Evolutionary conservation across 2,888 invertebrate species (phyloP).

Genomic region (Limnephilus auricula): DNA sequence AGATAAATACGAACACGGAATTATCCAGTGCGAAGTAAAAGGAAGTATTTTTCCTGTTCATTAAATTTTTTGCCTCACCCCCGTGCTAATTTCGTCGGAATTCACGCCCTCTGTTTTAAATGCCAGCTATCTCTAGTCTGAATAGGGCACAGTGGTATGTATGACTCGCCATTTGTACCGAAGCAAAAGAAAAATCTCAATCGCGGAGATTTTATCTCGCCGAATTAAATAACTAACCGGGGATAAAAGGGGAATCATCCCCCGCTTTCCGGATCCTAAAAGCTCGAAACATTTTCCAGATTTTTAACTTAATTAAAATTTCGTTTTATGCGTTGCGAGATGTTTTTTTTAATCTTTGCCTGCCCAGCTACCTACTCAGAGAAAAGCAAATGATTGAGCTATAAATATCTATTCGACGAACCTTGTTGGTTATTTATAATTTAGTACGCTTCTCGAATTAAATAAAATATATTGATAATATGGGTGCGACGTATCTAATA

Average conservation of each 20-base stretch:
- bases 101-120: constrained; percentile 74
- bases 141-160: constrained; percentile 35
- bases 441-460: not conserved
- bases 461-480: constrained; percentile 32
- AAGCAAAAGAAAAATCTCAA: constrained; percentile 73
- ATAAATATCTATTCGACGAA: not conserved
- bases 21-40: constrained; percentile 69
- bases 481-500: constrained; percentile 61
- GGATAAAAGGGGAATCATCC: constrained; percentile 66
- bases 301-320: constrained; percentile 58
- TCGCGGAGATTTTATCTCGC: constrained; percentile 76
- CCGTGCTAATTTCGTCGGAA: constrained; percentile 80
- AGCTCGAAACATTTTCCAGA: constrained; percentile 59
- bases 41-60: constrained; percentile 79
- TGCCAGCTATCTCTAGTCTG: constrained; percentile 68
- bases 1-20: constrained; percentile 79
- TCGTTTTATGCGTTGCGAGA: constrained; percentile 28
- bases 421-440: not conserved
- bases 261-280: constrained; percentile 50
- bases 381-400: not conserved
- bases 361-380: not conserved
- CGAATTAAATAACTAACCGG: constrained; percentile 79
- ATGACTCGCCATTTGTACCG: constrained; percentile 61
- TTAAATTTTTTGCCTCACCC: constrained; percentile 80
- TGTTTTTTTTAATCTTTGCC: not conserved